Conservation (phyloP, 2,113 vertebrate species). For the Otus sunia region DNA sequence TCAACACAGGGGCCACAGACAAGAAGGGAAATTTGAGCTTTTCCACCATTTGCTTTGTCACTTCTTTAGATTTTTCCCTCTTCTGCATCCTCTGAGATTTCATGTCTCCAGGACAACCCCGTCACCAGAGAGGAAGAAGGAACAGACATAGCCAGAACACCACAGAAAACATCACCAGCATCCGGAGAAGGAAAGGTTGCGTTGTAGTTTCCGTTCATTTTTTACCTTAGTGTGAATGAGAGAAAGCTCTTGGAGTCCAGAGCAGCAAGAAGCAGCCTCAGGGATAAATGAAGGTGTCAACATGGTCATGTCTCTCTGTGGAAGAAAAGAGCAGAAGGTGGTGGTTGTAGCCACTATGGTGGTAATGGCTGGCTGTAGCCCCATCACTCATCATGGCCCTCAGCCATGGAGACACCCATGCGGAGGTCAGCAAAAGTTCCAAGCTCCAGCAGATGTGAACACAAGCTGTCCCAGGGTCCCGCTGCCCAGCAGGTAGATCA, state of each 20-base stretch:
- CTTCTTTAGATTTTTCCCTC: background rate
- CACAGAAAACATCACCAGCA: background rate
- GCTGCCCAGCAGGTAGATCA: background rate
- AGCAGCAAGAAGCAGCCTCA: background rate
- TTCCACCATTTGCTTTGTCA: background rate
- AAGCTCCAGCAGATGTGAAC: background rate
- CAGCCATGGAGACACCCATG: background rate
- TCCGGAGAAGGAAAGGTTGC: background rate
- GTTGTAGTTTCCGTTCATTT: background rate
- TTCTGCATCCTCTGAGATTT: background rate
- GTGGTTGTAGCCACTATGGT: background rate
- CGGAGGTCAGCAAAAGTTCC: background rate
- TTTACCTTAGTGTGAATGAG: background rate
- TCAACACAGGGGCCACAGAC: background rate
- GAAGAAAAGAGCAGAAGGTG: background rate
- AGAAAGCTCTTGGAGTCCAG: background rate
- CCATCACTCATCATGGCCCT: accelerated
- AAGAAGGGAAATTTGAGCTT: background rate
- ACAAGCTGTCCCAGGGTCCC: background rate
- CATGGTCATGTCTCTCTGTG: background rate
- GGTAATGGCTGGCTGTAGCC: background rate
- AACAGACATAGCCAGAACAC: background rate
- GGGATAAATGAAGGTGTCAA: background rate
- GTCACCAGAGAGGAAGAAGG: background rate
- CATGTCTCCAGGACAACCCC: background rate